Percentiles rank a stretch among this genome's conserved stretches.
Conservation (phyloP, 2,888 invertebrate species). For the Tanypteryx hageni region DNA sequence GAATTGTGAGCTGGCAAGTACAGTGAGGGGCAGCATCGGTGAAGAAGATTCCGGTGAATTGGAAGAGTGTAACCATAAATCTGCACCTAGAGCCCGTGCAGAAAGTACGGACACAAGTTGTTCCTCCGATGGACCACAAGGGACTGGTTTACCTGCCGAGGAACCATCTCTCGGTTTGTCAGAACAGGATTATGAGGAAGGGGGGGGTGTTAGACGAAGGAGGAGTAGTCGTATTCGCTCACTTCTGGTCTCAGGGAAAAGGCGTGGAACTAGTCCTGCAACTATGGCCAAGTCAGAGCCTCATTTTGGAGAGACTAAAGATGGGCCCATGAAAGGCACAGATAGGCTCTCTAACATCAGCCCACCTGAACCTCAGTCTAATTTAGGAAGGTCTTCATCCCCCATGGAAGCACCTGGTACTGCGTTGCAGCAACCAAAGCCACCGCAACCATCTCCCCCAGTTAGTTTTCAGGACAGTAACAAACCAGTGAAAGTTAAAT, state of each 20-base stretch:
- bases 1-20: neutral
- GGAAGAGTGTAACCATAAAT: conserved; percentile 19
- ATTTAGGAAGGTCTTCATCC: neutral
- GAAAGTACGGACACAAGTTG: conserved; percentile 48
- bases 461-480: conserved; percentile 39
- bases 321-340: neutral
- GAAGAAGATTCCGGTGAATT: conserved; percentile 46
- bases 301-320: neutral
- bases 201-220: neutral
- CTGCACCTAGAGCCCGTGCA: conserved; percentile 37
- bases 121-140: conserved; percentile 28
- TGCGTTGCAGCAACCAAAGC: conserved; percentile 14
- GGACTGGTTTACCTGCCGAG: conserved; percentile 9
- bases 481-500: conserved; percentile 52
- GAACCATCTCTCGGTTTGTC: conserved; percentile 8
- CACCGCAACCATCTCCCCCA: conserved; percentile 37
- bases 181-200: conserved; percentile 7
- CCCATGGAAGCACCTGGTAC: conserved; percentile 14
- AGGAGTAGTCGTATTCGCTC: conserved; percentile 52
- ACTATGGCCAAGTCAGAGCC: neutral
- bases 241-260: conserved; percentile 46
- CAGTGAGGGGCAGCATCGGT: conserved; percentile 37
- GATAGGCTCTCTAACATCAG: neutral
- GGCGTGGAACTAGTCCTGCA: neutral
- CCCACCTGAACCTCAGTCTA: conserved; percentile 17